Evolutionary conservation across 2,113 vertebrate genomes (phyloP), one percentile per base, ranked within the genome.

Genomic region (Salvelinus sp.): DNA sequence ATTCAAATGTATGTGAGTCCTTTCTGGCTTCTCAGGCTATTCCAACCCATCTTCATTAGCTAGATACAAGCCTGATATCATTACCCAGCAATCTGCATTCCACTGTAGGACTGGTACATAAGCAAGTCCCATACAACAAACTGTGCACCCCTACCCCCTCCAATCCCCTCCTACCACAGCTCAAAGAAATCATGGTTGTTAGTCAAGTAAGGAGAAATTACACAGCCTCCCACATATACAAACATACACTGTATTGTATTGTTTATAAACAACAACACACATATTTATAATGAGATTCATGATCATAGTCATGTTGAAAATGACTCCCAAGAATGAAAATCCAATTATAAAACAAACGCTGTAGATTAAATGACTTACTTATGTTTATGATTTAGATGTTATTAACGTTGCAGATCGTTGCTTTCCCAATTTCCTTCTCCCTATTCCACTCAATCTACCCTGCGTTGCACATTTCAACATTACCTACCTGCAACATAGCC

Each of bases 341-440:
- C 74, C 65, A 72, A 69, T 82, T 69, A 62, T 78, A 66, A 82
- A 85, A 78, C 73, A 76, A 88, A 87, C 73, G 67, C 78, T 89
- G 75, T 27, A 69, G 76, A 88, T 91, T 75, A 91, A 90, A 91
- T 88, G 86, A 94, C 94, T 92, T 92, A 81, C 89, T 94, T 93
- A 89, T 95, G 94, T 95, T 95, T 94, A 94, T 93, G 91, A 92
- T 94, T 93, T 92, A 91, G 89, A 87, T 90, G 90, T 91, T 94
- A 90, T 91, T 79, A 79, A 77, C 79, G 95, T 94, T 91, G 93
- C 96, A 94, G 92, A 91, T 93, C 93, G 93, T 75, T 87, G 93
- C 81, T 88, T 94, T 93, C 90, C 74, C 89, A 91, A 93, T 95
- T 93, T 91, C 79, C 77, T 89, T 90, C 89, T 82, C 92, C 86